These are phyloP conservation scores for Urosaurus nigricauda DNA, from an alignment of 2,797 vertebrate species.

Conservation along the genomic window DNA sequence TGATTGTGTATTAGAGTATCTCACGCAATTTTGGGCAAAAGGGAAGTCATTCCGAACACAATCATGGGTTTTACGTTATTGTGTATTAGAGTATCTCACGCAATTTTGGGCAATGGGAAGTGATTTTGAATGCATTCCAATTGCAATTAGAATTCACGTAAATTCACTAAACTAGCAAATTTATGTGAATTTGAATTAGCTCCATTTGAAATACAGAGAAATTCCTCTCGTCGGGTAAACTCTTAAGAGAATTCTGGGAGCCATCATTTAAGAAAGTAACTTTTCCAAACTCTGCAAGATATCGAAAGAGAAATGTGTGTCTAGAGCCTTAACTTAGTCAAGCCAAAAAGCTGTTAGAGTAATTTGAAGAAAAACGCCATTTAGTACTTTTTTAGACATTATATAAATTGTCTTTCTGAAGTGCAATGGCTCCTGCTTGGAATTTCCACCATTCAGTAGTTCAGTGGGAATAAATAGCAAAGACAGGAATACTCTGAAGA, in stretches of 20 bases:
- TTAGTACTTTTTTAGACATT: conserved; percentile 50
- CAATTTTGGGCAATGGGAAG: too few relatives aligned
- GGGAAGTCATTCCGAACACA: too few relatives aligned
- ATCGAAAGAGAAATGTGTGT: not conserved
- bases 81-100: too few relatives aligned
- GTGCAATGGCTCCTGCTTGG: conserved; percentile 51
- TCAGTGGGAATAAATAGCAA: conserved; percentile 63
- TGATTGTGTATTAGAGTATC: too few relatives aligned
- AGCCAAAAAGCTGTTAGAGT: conserved; percentile 43
- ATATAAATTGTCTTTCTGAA: conserved; percentile 49
- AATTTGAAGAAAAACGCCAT: conserved; percentile 53
- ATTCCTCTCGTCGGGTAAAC: too few relatives aligned
- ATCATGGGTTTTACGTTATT: too few relatives aligned
- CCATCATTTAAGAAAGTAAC: not conserved
- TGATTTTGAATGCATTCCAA: too few relatives aligned
- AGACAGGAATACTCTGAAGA: conserved; percentile 58
- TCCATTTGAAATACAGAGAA: too few relatives aligned
- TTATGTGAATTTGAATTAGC: too few relatives aligned
- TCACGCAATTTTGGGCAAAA: too few relatives aligned
- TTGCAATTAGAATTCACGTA: too few relatives aligned
- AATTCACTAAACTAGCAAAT: too few relatives aligned
- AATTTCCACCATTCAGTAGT: conserved; percentile 67
- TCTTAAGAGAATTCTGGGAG: not conserved
- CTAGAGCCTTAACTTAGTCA: conserved; percentile 30
- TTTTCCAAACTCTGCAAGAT: not conserved